Evolutionary conservation across 2,888 invertebrate genomes (phyloP).

Genomic region (Diaperis boleti): DNA sequence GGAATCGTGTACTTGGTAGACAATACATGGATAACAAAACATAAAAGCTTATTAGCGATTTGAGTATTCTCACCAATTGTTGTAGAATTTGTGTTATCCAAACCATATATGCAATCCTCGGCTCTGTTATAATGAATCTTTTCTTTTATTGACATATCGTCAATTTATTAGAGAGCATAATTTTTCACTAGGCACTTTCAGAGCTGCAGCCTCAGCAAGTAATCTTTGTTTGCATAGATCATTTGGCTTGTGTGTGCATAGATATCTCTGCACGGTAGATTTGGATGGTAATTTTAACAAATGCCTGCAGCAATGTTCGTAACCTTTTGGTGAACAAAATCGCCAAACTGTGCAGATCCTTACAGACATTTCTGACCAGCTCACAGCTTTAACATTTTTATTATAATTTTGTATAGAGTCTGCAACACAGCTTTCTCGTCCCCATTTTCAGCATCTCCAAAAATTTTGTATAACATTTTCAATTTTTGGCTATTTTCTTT

Average conservation of each 20-base stretch:
- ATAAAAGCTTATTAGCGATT: neutral
- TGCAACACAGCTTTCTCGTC: no score
- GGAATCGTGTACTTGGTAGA: neutral
- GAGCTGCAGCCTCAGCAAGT: no score
- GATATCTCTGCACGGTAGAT: no score
- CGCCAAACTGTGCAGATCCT: neutral
- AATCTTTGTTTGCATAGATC: no score
- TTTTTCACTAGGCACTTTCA: no score
- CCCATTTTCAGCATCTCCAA: neutral
- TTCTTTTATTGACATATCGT: slow-evolving; percentile 4
- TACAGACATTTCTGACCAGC: neutral
- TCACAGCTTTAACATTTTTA: neutral
- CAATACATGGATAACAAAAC: slow-evolving; percentile 7
- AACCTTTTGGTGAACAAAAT: neutral
- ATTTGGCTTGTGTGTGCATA: no score
- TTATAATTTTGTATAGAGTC: neutral
- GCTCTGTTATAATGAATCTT: neutral
- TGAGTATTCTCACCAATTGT: neutral
- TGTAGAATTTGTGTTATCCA: neutral
- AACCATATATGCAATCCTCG: neutral
- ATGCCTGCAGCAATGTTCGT: neutral
- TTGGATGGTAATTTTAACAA: no score
- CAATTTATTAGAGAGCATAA: neutral
- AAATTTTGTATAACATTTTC: no score
- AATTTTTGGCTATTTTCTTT: no score